Evolutionary conservation across 2,113 vertebrate species (phyloP).

Genomic region (Grammomys dolichurus): DNA sequence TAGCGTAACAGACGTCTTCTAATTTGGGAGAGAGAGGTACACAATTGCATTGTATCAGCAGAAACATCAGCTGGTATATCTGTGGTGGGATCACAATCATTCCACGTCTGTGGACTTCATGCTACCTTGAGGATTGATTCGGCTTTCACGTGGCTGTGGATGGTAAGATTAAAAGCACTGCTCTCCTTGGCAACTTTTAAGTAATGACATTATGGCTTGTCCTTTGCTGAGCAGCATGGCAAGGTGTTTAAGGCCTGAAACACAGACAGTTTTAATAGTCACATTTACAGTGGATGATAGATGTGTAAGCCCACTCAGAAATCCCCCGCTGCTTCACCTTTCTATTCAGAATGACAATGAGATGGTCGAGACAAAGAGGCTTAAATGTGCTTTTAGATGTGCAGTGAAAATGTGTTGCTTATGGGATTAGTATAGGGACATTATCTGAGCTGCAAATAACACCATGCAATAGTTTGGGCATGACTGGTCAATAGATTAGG

Average conservation of each 20-base stretch:
- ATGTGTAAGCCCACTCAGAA: not conserved
- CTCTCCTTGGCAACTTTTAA: constrained; percentile 47
- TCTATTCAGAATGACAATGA: not conserved
- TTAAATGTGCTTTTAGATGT: not conserved
- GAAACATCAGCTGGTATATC: not conserved
- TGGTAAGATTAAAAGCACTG: constrained; percentile 66
- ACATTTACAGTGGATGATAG: constrained; percentile 37
- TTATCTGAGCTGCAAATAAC: not conserved
- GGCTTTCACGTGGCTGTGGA: constrained; percentile 38
- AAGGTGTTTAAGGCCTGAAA: constrained; percentile 57
- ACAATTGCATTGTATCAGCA: not conserved
- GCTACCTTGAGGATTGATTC: constrained; percentile 56
- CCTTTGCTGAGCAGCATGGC: constrained; percentile 57
- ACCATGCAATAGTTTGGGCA: accelerated
- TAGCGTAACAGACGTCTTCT: constrained; percentile 25
- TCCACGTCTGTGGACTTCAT: constrained; percentile 45
- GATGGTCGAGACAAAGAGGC: not conserved
- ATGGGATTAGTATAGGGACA: not conserved
- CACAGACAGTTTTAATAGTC: constrained; percentile 47
- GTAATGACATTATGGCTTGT: constrained; percentile 64
- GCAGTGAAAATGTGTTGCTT: not conserved
- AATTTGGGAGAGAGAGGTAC: not conserved
- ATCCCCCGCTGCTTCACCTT: not conserved
- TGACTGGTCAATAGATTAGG: not conserved
- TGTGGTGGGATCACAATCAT: constrained; percentile 48